Evolutionary conservation across 2,888 invertebrate species (phyloP).

Genomic region (Tipula vernalis): DNA sequence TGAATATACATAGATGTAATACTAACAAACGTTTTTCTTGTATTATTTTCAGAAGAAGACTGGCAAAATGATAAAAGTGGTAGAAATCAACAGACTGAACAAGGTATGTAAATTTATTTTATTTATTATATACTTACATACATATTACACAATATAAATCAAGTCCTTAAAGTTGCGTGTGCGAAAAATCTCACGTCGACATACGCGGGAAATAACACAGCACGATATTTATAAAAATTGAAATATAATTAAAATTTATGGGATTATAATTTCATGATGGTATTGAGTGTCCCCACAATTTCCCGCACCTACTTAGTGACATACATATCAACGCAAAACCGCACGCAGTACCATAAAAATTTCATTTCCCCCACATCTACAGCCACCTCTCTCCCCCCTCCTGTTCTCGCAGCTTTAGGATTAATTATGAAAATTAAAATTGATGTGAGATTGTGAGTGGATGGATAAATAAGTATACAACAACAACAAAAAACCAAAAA

Average conservation of each 20-base stretch:
- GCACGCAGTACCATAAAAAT: neutral
- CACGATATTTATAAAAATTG: neutral
- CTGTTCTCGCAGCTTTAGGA: neutral
- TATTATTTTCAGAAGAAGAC: constrained; percentile 46
- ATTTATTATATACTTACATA: neutral
- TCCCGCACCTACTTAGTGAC: neutral
- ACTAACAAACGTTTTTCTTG: constrained; percentile 11
- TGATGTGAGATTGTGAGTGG: neutral
- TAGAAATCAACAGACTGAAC: constrained; percentile 31
- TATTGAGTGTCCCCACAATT: neutral
- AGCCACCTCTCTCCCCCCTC: too few relatives aligned
- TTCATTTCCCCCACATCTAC: neutral
- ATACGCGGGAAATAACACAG: neutral
- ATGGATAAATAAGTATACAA: neutral
- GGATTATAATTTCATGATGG: neutral
- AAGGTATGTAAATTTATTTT: constrained; percentile 24
- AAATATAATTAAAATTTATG: neutral
- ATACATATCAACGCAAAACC: neutral
- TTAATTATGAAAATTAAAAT: neutral
- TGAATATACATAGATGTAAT: neutral
- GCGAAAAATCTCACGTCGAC: neutral
- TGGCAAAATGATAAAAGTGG: constrained; percentile 44
- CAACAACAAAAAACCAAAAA: neutral
- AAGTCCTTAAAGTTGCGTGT: neutral
- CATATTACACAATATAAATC: neutral